Base-by-base conservation (phyloP, 1,140 invertebrate species). In the Heliconius himera region DNA sequence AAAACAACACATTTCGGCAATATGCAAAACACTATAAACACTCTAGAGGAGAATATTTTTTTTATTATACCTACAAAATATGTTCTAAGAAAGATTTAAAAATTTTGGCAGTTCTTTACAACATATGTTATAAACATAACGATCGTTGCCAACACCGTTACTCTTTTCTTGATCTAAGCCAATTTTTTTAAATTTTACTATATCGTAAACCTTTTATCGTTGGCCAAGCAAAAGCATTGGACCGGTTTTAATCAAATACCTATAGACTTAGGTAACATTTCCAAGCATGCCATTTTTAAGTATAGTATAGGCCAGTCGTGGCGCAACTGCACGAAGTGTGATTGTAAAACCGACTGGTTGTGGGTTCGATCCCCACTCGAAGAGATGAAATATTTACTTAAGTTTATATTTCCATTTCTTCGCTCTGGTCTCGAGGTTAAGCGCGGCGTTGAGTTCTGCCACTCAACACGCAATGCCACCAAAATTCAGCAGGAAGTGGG, bases 171-270 rank as follows among this genome's bases (percentile, higher is more conserved):
- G 60, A 66, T 66, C 60, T 66, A 66, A 22, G n/a, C 22, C 60
- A 29, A 66, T 66, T 66, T 66, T 33, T 33, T 33, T 66, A 29
- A 18, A 66, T 66, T 26, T 29, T 66, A 29, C 26, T 66, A 22
- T 29, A 66, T n/a, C 60, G 60, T 66, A 66, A 66, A 66, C 22
- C 20, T 66, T 66, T 66, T 66, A 66, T 29, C 9, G 60, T 66
- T 29, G 26, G 26, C 26, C 3, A 66, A 66, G 60, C 13, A 66
- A 66, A 66, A 16, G 26, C 9, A 66, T 11, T 29, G 9, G 13
- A 66, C 60, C 60, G 60, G 60, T 66, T 56, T 2, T 9, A 29
- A 29, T 13, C 9, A 66, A 66, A 66, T 66, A 66, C 26, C 60
- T 29, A 66, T 13, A 66, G 60, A 29, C 22, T 66, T 66, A 66